Percentiles rank a stretch among this genome's conserved stretches.
phyloP scores from a whole-genome alignment of 2,797 vertebrate species.

The Micropoecilia bifurca region DNA sequence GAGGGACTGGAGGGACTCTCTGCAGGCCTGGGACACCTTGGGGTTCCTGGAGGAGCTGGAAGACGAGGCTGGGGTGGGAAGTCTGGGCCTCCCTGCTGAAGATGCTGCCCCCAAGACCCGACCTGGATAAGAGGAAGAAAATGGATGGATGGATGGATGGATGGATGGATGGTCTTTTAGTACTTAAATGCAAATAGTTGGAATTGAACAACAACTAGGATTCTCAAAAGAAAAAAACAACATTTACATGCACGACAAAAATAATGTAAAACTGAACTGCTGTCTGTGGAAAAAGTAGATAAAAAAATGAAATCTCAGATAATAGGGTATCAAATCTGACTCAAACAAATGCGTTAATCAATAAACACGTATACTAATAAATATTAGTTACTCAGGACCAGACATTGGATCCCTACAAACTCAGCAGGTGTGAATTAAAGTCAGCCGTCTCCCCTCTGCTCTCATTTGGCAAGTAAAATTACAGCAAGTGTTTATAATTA shows the following conservation, averaged over 20 bases:
- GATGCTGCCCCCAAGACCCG: too few species aligned
- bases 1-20: too few species aligned
- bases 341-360: not conserved
- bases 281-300: not conserved
- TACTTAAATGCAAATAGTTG: not conserved
- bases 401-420: not conserved
- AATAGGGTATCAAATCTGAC: not conserved
- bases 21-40: too few species aligned
- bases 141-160: too few species aligned
- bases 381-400: not conserved
- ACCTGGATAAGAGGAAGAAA: too few species aligned
- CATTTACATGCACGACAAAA: not conserved
- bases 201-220: not conserved
- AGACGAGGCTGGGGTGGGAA: too few species aligned
- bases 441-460: slow-evolving; percentile 1
- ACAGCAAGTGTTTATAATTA: slow-evolving; percentile 30
- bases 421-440: not conserved
- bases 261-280: not conserved
- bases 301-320: too few species aligned
- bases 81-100: too few species aligned
- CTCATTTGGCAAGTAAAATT: slow-evolving; percentile 31
- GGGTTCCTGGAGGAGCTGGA: too few species aligned
- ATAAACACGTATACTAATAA: not conserved
- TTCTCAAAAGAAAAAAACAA: not conserved
- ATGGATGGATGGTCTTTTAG: too few species aligned